These are phyloP conservation scores for Phthorimaea operculella DNA, from an alignment of 1,140 invertebrate genomes.

Conservation along the genomic window DNA sequence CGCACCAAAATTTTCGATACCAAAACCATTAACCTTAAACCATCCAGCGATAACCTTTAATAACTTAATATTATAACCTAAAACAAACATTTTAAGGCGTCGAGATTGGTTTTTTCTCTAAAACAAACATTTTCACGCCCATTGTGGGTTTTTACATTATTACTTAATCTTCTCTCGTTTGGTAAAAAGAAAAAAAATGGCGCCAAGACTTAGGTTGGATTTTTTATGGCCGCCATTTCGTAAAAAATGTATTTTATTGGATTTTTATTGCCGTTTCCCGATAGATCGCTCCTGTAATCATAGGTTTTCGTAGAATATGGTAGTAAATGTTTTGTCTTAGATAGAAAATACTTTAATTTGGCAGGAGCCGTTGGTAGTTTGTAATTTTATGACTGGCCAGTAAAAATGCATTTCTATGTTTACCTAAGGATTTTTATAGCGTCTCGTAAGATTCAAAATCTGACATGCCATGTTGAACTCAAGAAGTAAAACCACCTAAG, in stretches of 20 bases:
- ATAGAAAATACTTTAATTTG: too few relatives aligned
- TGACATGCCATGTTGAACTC: too few relatives aligned
- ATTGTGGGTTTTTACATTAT: constrained; percentile 46
- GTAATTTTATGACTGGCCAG: too few relatives aligned
- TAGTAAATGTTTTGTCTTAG: too few relatives aligned
- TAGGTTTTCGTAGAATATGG: too few relatives aligned
- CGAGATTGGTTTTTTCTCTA: constrained; percentile 17
- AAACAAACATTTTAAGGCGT: constrained; percentile 9
- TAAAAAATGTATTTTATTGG: constrained; percentile 22
- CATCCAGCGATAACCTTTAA: neutral
- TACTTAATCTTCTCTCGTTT: constrained; percentile 31
- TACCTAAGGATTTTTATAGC: too few relatives aligned
- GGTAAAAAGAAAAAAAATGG: constrained; percentile 28
- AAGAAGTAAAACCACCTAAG: too few relatives aligned
- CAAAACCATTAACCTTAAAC: neutral
- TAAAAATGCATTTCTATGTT: too few relatives aligned
- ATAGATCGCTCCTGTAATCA: neutral
- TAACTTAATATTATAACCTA: neutral
- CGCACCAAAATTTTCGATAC: too few relatives aligned
- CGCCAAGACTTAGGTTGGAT: constrained; percentile 22
- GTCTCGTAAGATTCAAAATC: too few relatives aligned
- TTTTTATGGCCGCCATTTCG: constrained; percentile 22
- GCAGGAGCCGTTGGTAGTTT: too few relatives aligned
- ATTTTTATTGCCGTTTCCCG: constrained; percentile 27
- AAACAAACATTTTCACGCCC: constrained; percentile 32